Conservation (phyloP, 1,140 invertebrate genomes). For the Dolichoris vasculosae region DNA sequence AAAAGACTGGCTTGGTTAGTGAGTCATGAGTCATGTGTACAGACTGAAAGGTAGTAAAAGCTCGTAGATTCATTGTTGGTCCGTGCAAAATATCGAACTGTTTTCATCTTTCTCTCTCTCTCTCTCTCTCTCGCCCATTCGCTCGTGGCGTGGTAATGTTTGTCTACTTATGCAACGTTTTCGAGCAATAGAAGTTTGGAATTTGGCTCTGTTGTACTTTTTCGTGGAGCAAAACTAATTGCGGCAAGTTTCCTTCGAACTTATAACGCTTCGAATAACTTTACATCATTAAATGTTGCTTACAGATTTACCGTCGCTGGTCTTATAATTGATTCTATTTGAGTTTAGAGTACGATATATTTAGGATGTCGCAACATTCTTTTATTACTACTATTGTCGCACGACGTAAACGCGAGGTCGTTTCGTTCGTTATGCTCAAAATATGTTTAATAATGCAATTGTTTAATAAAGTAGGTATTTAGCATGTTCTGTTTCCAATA, state of each 20-base stretch:
- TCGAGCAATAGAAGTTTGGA: neutral
- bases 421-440: too few species aligned
- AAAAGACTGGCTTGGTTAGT: neutral
- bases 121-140: neutral
- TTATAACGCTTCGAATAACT: neutral
- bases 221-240: neutral
- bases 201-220: neutral
- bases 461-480: too few species aligned
- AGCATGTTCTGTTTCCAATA: too few species aligned
- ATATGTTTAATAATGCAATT: too few species aligned
- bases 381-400: too few species aligned
- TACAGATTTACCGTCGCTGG: neutral
- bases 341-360: neutral
- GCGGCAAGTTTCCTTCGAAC: neutral
- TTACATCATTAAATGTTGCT: neutral
- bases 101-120: constrained; percentile 29
- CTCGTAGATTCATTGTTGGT: neutral
- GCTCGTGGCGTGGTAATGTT: neutral
- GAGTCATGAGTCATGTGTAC: constrained; percentile 40
- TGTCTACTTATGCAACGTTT: neutral
- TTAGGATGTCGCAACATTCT: too few species aligned
- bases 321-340: neutral
- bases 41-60: constrained; percentile 40
- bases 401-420: too few species aligned
- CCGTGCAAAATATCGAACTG: constrained; percentile 52